Evolutionary conservation across 23 tunicate genomes (phyloP), one percentile per base, ranked within the genome.

Genomic region (Styela plicata): DNA sequence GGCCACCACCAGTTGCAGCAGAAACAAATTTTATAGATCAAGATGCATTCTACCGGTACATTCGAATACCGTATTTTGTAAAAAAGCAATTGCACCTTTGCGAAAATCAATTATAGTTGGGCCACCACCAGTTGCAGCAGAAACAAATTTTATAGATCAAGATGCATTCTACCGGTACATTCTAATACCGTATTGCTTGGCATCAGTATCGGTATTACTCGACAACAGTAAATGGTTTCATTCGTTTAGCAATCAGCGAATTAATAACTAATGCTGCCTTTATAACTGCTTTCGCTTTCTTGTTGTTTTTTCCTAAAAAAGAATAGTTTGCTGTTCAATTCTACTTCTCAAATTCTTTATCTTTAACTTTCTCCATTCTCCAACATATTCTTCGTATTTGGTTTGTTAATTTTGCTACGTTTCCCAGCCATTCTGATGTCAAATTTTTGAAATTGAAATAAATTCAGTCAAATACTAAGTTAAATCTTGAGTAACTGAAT

Each of bases 221-320:
- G 31, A 3, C 70, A 66, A 5, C 70, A 25, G 70, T 66, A 66
- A 66, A 66, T 24, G 70, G 70, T 66, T 76, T 76, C 80, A 76
- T 36, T 76, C 36, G 34, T 44, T 34, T 76, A 22, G 80, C 80
- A 36, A 76, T 76, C 21, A 76, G 34, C 27, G 34, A 27, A 76
- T 25, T 31, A 31, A 76, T 36, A 22, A 21, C 62, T 17, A 76
- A 27, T 31, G 62, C 36, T 22, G 80, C 64, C 34, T 37, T 76
- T 76, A 36, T 52, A 35, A 76, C 36, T 76, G 64, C 70, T 19
- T 44, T 36, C 13, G 3, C 70, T 35, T 76, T 70, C 16, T 52
- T 17, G 3, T 44, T 7, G 7, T 44, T 44, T 44, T 44, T 44
- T 13, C 13, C 13, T 5, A 44, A 44, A 44, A 44, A 44, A 44